A percentile compares a stretch with the other conserved stretches of the same genome.
Conservation (phyloP, 1,140 invertebrate genomes). For the Ditylenchus dipsaci region DNA sequence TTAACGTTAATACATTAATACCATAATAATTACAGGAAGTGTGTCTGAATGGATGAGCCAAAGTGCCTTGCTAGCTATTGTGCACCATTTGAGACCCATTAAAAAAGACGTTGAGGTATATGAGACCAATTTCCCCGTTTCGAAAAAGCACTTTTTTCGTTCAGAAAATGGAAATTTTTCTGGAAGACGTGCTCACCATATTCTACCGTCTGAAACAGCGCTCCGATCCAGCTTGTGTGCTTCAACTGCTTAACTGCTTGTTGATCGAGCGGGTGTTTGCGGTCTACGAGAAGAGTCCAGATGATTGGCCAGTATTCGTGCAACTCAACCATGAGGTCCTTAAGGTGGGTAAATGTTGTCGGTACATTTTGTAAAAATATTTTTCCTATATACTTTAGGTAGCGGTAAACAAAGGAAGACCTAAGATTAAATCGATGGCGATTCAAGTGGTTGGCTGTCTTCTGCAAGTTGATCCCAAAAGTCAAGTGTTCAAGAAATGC, state of each 20-base stretch:
- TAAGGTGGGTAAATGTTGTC: conserved; percentile 17
- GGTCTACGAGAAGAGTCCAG: conserved; percentile 28
- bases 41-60: conserved; percentile 29
- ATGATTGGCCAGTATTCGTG: conserved; percentile 17
- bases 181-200: conserved; percentile 11
- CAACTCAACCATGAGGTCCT: conserved; percentile 25
- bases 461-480: conserved; percentile 24
- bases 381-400: conserved; percentile 23
- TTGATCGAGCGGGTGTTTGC: conserved; percentile 26
- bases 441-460: conserved; percentile 26
- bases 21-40: conserved; percentile 32
- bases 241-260: conserved; percentile 15
- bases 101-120: conserved; percentile 20
- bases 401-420: conserved; percentile 14
- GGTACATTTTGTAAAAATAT: background rate
- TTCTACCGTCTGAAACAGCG: background rate
- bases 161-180: conserved; percentile 25
- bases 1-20: too few species aligned
- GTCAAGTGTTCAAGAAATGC: conserved; percentile 11
- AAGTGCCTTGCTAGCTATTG: conserved; percentile 28
- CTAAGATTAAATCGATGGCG: conserved; percentile 28
- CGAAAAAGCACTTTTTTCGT: background rate
- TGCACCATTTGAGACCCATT: conserved; percentile 15
- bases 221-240: conserved; percentile 15
- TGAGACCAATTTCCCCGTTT: background rate